Base-by-base conservation (phyloP, 2,888 invertebrate genomes). In the Ectobius pallidus region DNA sequence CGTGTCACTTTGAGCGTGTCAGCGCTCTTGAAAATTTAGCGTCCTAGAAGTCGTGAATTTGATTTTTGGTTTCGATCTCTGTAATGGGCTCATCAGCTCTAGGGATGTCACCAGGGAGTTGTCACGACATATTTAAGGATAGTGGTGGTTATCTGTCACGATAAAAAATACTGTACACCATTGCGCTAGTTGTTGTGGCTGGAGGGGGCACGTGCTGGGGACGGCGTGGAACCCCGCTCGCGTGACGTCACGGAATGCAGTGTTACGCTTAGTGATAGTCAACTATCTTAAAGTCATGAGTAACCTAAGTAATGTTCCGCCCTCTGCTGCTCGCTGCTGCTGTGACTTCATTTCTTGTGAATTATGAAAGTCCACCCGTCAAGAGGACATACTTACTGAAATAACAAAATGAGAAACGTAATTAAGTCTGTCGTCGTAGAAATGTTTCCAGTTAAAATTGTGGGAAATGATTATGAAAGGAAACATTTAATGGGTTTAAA, bases 211-310 rank as follows among this genome's bases (percentile, higher is more conserved):
- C 61, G 72, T 72, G 72, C 68, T 69, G 34, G 73, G 72, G 69
- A 70, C 73, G 73, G 73, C 70, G 68, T 73, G 73, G 73, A 63
- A 73, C 73, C 67, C 49, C 46, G 42, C 42, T 63, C 32, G 73
- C 73, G 73, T 73, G 73, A 73, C 70, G 70, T 65, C 73, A 70
- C 67, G 72, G 14, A 58, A 58, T 58, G 58, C 58, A n/a, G 58
- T 52, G 25, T 25, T 52, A 52, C 52, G 9, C 16, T n/a, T 52
- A 11, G 25, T 52, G 52, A 52, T 52, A 52, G 52, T 52, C 16
- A 25, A 58, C 27, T n/a, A n/a, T 30, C 30, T 58, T 58, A 27
- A 30, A 58, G 18, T 30, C 30, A 30, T 30, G 30, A 58, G 30
- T 14, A 58, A 30, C 58, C 16, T n/a, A 32, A 20, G 58, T 58